Evolutionary conservation across 2,888 invertebrate species (phyloP), one percentile per base, ranked within the genome.

Genomic region (Polyommatus iphigenia): DNA sequence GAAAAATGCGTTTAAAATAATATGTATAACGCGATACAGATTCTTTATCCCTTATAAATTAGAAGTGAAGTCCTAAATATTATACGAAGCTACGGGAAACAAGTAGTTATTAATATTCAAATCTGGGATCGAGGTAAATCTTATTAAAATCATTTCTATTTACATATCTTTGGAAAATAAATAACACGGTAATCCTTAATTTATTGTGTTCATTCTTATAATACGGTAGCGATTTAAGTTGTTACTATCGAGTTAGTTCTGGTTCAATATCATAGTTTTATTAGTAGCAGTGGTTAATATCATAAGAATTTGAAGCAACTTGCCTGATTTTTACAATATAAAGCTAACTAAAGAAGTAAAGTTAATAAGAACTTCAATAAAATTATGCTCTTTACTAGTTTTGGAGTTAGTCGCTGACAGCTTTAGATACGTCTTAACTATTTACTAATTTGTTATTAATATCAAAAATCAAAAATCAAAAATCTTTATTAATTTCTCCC

Each of bases 191-290:
- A 82, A 85, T 84, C 83, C 82, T 83, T 79, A 82, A 79, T 82
- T 83, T 84, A 84, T 85, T 83, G 85, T 83, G 82, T 85, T 85
- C 86, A 85, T 85, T 90, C 89, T 82, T 87, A 83, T 89, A 91
- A 89, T 87, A 90, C 94, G 89, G 94, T 94, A 94, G 94, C 93
- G 82, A 83, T 85, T 84, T 84, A 85, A 88, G 85, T 87, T 87
- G 86, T 86, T 85, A 86, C 85, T 87, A 87, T 89, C 89, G 87
- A 88, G 89, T 90, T 87, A 85, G 88, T 89, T 89, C 87, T 89
- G 91, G 91, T 89, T 88, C 88, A 92, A 91, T 92, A 93, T 92
- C 93, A 92, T 90, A 92, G 90, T 88, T 91, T 93, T 89, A 92
- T 93, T 89, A 92, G 92, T 93, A 90, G 91, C 91, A 8, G 10